phyloP scores from a whole-genome alignment of 2,888 invertebrate genomes.

The Automeris io region DNA sequence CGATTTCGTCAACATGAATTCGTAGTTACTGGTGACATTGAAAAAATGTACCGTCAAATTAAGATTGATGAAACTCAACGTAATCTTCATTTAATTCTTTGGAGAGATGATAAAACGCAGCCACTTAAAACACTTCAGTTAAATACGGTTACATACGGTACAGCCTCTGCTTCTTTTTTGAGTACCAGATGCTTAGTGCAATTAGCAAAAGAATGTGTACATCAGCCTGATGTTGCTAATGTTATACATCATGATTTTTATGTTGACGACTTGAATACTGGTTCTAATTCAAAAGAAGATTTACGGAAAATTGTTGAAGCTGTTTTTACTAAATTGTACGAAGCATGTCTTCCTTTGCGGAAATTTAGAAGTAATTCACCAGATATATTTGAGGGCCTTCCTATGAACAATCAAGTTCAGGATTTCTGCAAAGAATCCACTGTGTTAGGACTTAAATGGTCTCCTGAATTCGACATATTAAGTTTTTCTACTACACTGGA shows the following conservation, averaged over 20 bases:
- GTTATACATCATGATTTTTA: not conserved
- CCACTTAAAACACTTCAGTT: not conserved
- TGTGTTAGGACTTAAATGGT: constrained; percentile 15
- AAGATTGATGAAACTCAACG: not conserved
- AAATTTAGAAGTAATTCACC: constrained; percentile 16
- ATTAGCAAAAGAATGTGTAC: not conserved
- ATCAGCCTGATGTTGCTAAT: not conserved
- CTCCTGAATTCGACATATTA: constrained; percentile 10
- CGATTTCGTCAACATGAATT: not conserved
- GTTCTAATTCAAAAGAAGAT: not conserved
- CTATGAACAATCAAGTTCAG: not conserved
- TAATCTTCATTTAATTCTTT: not conserved
- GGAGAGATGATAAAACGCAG: not conserved
- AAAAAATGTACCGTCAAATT: not conserved
- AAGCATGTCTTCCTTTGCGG: constrained; percentile 16
- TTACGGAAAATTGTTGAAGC: constrained; percentile 10
- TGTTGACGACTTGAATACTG: not conserved
- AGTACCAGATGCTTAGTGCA: constrained; percentile 2
- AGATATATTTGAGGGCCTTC: constrained; percentile 6
- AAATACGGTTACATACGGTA: not conserved
- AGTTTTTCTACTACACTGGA: constrained; percentile 17
- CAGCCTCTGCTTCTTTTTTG: not conserved
- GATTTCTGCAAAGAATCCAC: not conserved
- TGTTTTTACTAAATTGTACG: constrained; percentile 8
- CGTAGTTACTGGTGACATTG: not conserved